A percentile compares a stretch with the other conserved stretches of the same genome.
Evolutionary conservation across 1,140 invertebrate genomes (phyloP).

Genomic region (Drosophila pectinifera): DNA sequence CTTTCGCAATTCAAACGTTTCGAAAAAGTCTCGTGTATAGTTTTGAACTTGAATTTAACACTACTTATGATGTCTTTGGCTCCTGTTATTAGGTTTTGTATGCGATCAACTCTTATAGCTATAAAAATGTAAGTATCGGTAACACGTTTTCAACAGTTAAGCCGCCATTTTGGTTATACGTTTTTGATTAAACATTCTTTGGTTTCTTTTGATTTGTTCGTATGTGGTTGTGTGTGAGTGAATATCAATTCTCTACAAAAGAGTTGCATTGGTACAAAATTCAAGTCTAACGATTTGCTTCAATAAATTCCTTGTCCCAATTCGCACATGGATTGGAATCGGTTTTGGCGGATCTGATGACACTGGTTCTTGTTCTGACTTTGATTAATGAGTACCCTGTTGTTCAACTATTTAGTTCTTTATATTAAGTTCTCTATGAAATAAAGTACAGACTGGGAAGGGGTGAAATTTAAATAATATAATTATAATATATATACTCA

Average conservation of each 20-base stretch:
- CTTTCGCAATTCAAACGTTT: slow-evolving; percentile 67
- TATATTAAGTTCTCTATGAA: neutral
- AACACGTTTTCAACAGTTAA: slow-evolving; percentile 76
- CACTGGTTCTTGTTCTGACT: slow-evolving; percentile 41
- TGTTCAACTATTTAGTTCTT: neutral
- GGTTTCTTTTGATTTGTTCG: slow-evolving; percentile 43
- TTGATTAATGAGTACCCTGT: slow-evolving; percentile 36
- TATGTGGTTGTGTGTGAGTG: slow-evolving; percentile 27
- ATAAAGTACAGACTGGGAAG: neutral
- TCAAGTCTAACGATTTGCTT: slow-evolving; percentile 78
- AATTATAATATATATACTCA: neutral
- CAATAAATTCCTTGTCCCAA: slow-evolving; percentile 77
- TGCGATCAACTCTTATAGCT: slow-evolving; percentile 61
- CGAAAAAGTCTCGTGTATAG: slow-evolving; percentile 74
- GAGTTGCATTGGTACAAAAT: slow-evolving; percentile 72
- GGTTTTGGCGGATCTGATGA: slow-evolving; percentile 56
- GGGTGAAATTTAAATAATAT: neutral
- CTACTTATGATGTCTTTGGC: slow-evolving; percentile 75
- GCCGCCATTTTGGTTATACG: slow-evolving; percentile 53
- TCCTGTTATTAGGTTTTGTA: slow-evolving; percentile 55
- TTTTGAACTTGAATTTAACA: slow-evolving; percentile 66
- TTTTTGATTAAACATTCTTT: slow-evolving; percentile 73
- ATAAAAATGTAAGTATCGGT: slow-evolving; percentile 58
- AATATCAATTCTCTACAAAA: slow-evolving; percentile 71
- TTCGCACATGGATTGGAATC: slow-evolving; percentile 43